A percentile compares a stretch with the other conserved stretches of the same genome.
Evolutionary conservation across 2,797 vertebrate species (phyloP).

Genomic region (Rhabdomys pumilio): DNA sequence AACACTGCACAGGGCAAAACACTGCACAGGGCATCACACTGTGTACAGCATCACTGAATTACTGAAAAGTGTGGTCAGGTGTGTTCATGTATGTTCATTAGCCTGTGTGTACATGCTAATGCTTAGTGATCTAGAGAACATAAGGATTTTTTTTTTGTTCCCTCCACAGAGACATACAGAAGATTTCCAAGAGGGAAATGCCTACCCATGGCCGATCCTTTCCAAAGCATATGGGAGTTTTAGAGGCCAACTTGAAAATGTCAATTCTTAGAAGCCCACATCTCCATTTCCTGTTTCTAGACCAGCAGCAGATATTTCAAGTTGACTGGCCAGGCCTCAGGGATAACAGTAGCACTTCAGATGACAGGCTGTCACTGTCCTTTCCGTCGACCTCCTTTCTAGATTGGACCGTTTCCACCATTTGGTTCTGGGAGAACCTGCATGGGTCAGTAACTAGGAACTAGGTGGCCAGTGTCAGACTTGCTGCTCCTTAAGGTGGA

Average conservation of each 20-base stretch:
- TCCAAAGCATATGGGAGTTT: slow-evolving; percentile 18
- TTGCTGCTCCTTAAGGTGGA: neutral
- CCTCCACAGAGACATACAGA: neutral
- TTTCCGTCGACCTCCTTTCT: neutral
- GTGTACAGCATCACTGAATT: neutral
- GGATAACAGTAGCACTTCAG: neutral
- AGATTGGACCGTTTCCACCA: neutral
- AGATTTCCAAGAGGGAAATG: slow-evolving; percentile 15
- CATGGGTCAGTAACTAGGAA: neutral
- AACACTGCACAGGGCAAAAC: too few relatives aligned
- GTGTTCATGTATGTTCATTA: neutral
- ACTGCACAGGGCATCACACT: too few relatives aligned
- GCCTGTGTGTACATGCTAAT: neutral
- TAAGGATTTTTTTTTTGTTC: slow-evolving; percentile 9
- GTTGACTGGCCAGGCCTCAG: neutral
- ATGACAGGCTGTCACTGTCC: neutral
- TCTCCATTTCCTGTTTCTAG: slow-evolving; percentile 3
- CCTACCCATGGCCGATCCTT: neutral
- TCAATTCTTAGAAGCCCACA: neutral
- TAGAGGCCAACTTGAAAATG: neutral
- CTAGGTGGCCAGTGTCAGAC: neutral
- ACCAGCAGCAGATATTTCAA: neutral
- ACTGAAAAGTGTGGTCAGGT: neutral
- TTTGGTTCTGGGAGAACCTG: neutral
- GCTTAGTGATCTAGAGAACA: slow-evolving; percentile 16